Conservation (phyloP, 30 jellyfish, hydroid and myxozoan species). For the Cassiopea xamachana region DNA sequence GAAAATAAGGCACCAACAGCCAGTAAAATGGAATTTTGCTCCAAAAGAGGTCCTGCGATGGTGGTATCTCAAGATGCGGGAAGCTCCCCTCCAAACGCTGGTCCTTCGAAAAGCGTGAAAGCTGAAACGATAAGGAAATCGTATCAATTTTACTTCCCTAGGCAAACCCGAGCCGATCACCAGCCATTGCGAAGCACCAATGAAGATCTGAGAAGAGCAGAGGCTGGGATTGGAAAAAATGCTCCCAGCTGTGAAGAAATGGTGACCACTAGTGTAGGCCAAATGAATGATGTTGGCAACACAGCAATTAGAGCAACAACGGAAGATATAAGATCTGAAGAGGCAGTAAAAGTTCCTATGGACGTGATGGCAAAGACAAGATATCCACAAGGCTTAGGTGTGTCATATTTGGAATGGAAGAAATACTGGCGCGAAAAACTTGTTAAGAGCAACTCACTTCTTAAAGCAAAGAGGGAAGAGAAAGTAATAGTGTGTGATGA, state of each 20-base stretch:
- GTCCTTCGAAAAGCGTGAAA: neutral
- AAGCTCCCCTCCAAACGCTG: neutral
- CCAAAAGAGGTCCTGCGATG: neutral
- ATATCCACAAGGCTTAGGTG: slow-evolving; percentile 42
- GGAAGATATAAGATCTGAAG: neutral
- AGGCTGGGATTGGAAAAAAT: neutral
- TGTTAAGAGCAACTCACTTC: neutral
- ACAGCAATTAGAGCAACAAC: neutral
- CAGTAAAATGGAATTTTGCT: neutral
- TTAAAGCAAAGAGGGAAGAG: neutral
- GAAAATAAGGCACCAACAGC: neutral
- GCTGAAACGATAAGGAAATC: neutral
- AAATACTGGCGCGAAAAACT: slow-evolving; percentile 49
- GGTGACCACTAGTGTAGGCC: neutral
- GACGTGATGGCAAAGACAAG: neutral
- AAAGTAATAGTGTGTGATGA: neutral
- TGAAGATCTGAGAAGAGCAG: neutral
- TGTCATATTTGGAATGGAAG: slow-evolving; percentile 67
- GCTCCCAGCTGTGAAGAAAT: neutral
- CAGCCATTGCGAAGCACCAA: neutral
- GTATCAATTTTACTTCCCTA: slow-evolving; percentile 59
- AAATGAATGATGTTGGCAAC: neutral
- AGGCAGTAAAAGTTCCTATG: neutral
- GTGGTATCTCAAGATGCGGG: neutral
- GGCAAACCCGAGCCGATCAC: neutral